Evolutionary conservation across 2,888 invertebrate genomes (phyloP).

Genomic region (Autographa gamma): DNA sequence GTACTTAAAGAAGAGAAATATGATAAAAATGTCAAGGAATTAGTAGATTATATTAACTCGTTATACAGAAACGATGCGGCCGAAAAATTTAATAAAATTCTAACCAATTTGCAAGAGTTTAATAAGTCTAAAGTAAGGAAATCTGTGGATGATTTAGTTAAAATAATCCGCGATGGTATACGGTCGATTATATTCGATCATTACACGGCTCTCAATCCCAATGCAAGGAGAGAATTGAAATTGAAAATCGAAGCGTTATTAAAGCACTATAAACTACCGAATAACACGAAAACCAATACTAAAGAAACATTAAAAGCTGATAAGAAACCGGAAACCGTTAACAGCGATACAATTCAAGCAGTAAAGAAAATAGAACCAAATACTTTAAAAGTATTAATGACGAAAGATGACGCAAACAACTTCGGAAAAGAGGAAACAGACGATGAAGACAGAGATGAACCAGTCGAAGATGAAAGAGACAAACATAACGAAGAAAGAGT

Average conservation of each 20-base stretch:
- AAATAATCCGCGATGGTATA: conserved; percentile 60
- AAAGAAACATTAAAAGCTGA: neutral
- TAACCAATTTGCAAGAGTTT: conserved; percentile 62
- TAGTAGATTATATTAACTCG: conserved; percentile 66
- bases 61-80: conserved; percentile 60
- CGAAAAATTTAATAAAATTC: conserved; percentile 54
- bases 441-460: neutral
- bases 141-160: conserved; percentile 51
- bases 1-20: conserved; percentile 46
- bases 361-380: neutral
- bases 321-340: neutral
- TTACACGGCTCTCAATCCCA: conserved; percentile 59
- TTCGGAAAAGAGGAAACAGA: too few species aligned
- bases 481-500: too few species aligned
- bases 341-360: neutral
- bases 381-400: neutral
- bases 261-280: neutral
- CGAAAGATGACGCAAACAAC: neutral
- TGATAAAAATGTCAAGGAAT: conserved; percentile 30
- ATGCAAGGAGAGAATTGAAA: conserved; percentile 60
- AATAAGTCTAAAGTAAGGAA: conserved; percentile 49
- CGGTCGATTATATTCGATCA: conserved; percentile 67
- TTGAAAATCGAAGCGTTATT: conserved; percentile 38
- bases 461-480: too few species aligned
- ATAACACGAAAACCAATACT: neutral